Percentiles rank a stretch among this genome's conserved stretches.
phyloP scores from a whole-genome alignment of 2,113 vertebrate species.

The Bungarus multicinctus region DNA sequence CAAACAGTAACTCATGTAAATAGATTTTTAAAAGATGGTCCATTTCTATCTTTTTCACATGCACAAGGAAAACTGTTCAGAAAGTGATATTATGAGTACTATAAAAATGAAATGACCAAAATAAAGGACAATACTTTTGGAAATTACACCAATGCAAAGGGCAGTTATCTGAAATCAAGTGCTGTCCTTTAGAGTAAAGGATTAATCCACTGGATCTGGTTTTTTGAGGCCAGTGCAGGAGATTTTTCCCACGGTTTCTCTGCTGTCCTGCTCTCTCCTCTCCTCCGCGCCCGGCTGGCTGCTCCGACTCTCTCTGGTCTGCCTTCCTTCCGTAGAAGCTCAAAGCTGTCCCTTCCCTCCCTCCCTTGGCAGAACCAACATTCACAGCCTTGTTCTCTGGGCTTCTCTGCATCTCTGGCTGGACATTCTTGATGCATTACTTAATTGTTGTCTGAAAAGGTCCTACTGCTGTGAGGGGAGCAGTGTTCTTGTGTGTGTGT shows the following conservation, averaged over 20 bases:
- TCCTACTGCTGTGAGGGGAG: background rate
- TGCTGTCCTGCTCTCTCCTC: background rate
- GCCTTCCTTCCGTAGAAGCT: background rate
- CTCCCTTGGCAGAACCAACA: background rate
- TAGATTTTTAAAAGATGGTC: background rate
- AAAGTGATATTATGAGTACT: background rate
- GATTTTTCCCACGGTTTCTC: background rate
- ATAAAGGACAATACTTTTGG: background rate
- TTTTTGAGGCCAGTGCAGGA: background rate
- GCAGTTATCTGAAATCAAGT: background rate
- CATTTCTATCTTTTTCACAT: background rate
- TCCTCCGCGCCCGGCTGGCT: too few species aligned
- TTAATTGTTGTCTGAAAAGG: constrained; percentile 12
- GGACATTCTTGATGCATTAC: constrained; percentile 21
- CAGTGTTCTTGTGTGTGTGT: background rate
- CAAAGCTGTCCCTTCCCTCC: background rate
- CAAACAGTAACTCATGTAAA: background rate
- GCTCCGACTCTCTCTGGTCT: background rate
- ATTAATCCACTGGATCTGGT: background rate
- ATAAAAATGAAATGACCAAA: background rate
- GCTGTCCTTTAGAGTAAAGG: background rate
- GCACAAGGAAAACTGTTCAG: background rate
- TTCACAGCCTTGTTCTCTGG: background rate
- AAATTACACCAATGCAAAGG: background rate
- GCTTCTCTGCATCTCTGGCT: background rate